Percentiles rank a stretch among this genome's conserved stretches.
Conservation (phyloP, 1,140 invertebrate species). For the Orius insidiosus region DNA sequence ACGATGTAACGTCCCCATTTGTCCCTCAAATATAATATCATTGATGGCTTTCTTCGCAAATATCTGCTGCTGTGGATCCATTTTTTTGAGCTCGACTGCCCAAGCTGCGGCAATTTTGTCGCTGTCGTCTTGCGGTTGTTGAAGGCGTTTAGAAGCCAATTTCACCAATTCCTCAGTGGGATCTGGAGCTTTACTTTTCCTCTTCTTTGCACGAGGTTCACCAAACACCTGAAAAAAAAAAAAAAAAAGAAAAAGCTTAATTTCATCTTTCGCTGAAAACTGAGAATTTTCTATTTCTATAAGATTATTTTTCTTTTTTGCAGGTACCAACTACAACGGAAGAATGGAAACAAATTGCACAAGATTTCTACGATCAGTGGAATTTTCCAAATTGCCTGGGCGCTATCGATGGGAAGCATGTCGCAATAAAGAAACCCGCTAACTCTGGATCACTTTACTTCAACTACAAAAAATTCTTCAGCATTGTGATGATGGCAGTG, state of each 20-base stretch:
- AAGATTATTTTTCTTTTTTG: background rate
- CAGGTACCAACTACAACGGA: slow-evolving; percentile 4
- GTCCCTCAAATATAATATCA: slow-evolving; percentile 22
- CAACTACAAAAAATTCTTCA: slow-evolving; percentile 30
- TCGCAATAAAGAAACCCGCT: slow-evolving; percentile 23
- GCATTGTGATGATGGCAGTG: slow-evolving; percentile 29
- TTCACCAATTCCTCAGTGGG: slow-evolving; percentile 14
- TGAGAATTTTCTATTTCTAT: background rate
- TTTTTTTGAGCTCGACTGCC: slow-evolving; percentile 21
- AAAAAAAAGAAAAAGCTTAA: background rate
- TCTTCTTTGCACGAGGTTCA: background rate
- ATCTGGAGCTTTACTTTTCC: too few species aligned
- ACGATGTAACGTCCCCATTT: slow-evolving; percentile 20
- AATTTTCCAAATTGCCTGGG: slow-evolving; percentile 25
- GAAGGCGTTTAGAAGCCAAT: slow-evolving; percentile 13
- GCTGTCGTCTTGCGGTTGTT: slow-evolving; percentile 14
- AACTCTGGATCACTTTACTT: slow-evolving; percentile 25
- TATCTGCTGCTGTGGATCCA: slow-evolving; percentile 20
- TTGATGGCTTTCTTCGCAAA: slow-evolving; percentile 24
- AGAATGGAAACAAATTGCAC: slow-evolving; percentile 22
- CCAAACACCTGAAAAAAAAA: background rate
- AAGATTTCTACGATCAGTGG: slow-evolving; percentile 21
- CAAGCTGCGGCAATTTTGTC: slow-evolving; percentile 20
- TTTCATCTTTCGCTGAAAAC: background rate
- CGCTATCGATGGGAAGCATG: too few species aligned